phyloP scores from a whole-genome alignment of 2,113 vertebrate species.

The Anolis carolinensis region DNA sequence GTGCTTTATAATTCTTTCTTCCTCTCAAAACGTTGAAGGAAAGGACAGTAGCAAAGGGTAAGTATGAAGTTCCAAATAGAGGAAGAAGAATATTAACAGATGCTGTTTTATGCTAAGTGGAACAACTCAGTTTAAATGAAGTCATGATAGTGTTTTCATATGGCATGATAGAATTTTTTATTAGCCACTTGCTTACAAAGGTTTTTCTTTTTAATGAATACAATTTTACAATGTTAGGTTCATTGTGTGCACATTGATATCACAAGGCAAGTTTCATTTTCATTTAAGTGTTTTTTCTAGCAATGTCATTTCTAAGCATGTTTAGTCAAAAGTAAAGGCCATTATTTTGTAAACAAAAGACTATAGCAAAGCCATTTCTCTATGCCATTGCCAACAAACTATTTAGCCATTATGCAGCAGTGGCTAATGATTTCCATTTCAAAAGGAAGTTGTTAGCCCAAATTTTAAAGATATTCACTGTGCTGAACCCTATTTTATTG shows the following conservation, averaged over 20 bases:
- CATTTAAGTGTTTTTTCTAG: too few relatives aligned
- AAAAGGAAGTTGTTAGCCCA: too few relatives aligned
- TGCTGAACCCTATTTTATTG: too few relatives aligned
- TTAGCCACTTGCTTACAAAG: background rate
- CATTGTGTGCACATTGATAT: background rate
- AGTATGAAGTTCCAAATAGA: background rate
- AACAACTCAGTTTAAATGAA: background rate
- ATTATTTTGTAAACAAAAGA: too few relatives aligned
- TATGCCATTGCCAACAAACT: background rate
- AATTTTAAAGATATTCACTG: too few relatives aligned
- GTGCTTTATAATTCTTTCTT: background rate
- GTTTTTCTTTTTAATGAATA: background rate
- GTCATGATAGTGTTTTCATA: background rate
- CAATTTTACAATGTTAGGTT: background rate
- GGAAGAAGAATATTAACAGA: background rate
- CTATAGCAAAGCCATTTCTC: background rate
- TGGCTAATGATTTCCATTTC: too few relatives aligned
- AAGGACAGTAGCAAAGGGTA: background rate
- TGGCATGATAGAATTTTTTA: background rate
- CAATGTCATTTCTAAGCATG: too few relatives aligned
- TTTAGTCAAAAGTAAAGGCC: too few relatives aligned
- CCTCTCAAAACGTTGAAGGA: background rate
- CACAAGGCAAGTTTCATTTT: background rate
- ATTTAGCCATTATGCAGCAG: too few relatives aligned
- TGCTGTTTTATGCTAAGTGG: too few relatives aligned